phyloP scores from a whole-genome alignment of 2,888 invertebrate genomes.

The Plagodis pulveraria region DNA sequence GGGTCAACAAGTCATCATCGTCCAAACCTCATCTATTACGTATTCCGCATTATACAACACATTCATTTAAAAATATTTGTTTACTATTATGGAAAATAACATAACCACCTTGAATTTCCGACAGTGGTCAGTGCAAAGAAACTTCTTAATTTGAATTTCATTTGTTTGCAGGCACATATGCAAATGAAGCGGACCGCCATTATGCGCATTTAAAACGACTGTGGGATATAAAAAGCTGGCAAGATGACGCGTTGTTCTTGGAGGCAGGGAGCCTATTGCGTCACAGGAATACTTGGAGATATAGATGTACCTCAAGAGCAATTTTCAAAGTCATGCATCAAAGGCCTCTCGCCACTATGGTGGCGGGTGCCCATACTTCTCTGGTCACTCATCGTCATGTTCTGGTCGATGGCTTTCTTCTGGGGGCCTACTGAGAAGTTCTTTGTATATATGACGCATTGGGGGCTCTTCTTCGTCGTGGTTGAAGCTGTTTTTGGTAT shows the following conservation, averaged over 20 bases:
- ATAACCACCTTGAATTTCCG: conserved; percentile 31
- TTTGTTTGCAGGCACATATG: conserved; percentile 36
- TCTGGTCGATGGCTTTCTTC: conserved; percentile 65
- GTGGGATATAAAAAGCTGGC: conserved; percentile 7
- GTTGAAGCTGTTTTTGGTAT: conserved; percentile 70
- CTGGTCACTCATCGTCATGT: conserved; percentile 60
- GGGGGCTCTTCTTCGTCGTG: conserved; percentile 76
- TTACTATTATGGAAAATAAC: conserved; percentile 24
- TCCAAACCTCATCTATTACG: conserved; percentile 18
- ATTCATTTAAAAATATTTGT: conserved; percentile 17
- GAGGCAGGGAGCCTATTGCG: conserved; percentile 59
- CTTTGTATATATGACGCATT: conserved; percentile 83
- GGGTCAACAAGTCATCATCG: conserved; percentile 19
- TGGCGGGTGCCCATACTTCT: conserved; percentile 73
- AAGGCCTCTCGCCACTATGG: conserved; percentile 62
- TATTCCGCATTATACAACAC: conserved; percentile 22
- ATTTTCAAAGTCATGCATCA: conserved; percentile 62
- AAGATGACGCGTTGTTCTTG: conserved; percentile 57
- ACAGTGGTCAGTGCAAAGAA: conserved; percentile 1
- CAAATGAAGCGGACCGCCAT: conserved; percentile 6
- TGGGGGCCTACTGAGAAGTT: conserved; percentile 76
- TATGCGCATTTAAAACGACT: conserved; percentile 10
- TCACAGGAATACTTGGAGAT: conserved; percentile 57
- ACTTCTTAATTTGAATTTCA: conserved; percentile 13
- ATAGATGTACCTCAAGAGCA: conserved; percentile 57